Evolutionary conservation across 2,888 invertebrate species (phyloP), one percentile per base, ranked within the genome.

Genomic region (Ptychoptera albimana): DNA sequence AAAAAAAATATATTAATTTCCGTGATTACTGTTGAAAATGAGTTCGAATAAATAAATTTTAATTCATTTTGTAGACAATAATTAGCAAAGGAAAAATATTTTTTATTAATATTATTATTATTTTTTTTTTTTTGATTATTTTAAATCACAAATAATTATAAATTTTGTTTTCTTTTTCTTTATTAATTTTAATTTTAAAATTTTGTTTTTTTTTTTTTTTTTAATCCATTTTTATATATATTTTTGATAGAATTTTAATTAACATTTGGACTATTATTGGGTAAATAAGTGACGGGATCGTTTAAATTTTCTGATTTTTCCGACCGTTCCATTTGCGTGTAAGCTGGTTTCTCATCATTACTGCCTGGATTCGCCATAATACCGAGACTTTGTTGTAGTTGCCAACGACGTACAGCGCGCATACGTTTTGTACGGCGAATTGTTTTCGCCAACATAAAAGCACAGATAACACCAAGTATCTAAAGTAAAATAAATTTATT

Each of bases 391-490:
- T 65, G 64, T 45, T 65, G 65, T 14, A 65, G 51, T 60, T 83
- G 79, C 75, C 79, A 80, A 43, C 75, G 73, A 43, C 79, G 72
- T 45, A 77, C 74, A 55, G 79, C 79, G 35, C 78, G 74, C 53
- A 81, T 77, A 0, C 77, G 75, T 61, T 85, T 85, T 48, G 83
- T 76, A 49, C 75, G 74, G 47, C 84, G 79, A 57, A 94, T 82
- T 2, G 87, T 81, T 58, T 82, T 79, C 46, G 88, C 91, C 61
- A 94, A 68, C 67, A 87, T 84, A 62, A 86, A 84, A 2, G 93
- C 86, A 59, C 92, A 88, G 49, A 88, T 72, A 42, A 92, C 82
- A 51, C 91, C 92, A 55, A 91, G 71, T 38, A 91, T 67, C 85
- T 85, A 67, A 42, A 71, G 11, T 11, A 71, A 50, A 47, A 51